These are phyloP conservation scores for Maconellicoccus hirsutus DNA, from an alignment of 1,140 invertebrate species.

Conservation along the genomic window DNA sequence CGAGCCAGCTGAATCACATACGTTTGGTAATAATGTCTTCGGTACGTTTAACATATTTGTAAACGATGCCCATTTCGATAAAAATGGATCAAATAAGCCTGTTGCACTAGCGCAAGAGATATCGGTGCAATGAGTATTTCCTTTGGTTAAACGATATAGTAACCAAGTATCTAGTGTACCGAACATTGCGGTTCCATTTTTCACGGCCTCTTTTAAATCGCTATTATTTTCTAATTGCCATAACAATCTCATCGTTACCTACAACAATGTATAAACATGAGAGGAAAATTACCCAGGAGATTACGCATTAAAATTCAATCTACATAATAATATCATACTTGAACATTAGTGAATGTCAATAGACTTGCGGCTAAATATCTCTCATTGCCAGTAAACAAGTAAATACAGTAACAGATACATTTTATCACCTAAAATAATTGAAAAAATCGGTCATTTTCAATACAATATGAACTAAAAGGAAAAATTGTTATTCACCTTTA, in stretches of 20 bases:
- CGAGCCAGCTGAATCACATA: conserved; percentile 63
- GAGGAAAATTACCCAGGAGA: too few species aligned
- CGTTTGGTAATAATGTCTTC: conserved; percentile 56
- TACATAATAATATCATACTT: too few species aligned
- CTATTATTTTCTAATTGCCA: conserved; percentile 65
- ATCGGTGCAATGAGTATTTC: conserved; percentile 65
- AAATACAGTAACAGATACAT: conserved; percentile 50
- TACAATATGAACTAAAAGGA: not conserved
- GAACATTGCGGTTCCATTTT: conserved; percentile 55
- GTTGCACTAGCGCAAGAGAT: conserved; percentile 79
- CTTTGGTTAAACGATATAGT: conserved; percentile 56
- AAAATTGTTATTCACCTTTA: conserved; percentile 43
- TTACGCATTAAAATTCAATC: too few species aligned
- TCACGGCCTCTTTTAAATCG: conserved; percentile 46
- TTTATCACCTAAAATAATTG: conserved; percentile 42
- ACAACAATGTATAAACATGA: conserved; percentile 30
- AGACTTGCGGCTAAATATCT: conserved; percentile 69
- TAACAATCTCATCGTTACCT: conserved; percentile 65
- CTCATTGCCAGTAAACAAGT: conserved; percentile 60
- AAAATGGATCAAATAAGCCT: conserved; percentile 87
- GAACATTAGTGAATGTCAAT: conserved; percentile 64
- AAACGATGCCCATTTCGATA: conserved; percentile 63
- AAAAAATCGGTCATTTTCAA: not conserved
- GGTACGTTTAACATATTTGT: conserved; percentile 57
- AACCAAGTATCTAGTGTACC: conserved; percentile 93